Base-by-base conservation (phyloP, 1,140 invertebrate genomes). In the Listronotus oregonensis region DNA sequence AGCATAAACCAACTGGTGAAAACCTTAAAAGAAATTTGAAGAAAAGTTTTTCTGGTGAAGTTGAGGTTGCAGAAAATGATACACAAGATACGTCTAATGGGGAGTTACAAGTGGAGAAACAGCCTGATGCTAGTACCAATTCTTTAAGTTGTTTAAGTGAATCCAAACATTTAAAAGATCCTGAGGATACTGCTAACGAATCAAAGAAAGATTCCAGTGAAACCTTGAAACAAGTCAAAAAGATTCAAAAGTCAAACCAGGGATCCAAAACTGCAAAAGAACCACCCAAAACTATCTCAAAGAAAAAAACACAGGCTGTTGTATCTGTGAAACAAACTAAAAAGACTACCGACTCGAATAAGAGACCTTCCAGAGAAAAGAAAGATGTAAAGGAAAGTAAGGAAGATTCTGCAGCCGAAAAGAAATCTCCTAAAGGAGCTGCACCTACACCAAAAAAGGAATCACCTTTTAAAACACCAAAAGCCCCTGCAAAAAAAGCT, bases 391-490 rank as follows among this genome's bases (percentile, higher is more conserved):
- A 31, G 4, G 27, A 21, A 10, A 6, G 1, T 47, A 17, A 11
- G 9, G 44, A 9, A 17, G 9, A 14, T 10, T n/a, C 44, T 47
- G 44, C 3, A 1, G n/a, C 18, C 3, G 14, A 47, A 1, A 18
- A 3, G 3, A 14, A n/a, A 10, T 47, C 18, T 27, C 21, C 21
- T 3, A 27, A 27, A n/a, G n/a, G n/a, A n/a, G n/a, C n/a, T n/a
- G n/a, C n/a, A n/a, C n/a, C n/a, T n/a, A 27, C 21, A 27, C 1
- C 21, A 50, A n/a, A 50, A 8, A 50, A 50, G 27, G 18, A 50
- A 7, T 27, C 27, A 1, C 47, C 47, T 8, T 52, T 52, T 55
- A 55, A 55, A 55, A 40, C 32, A 55, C 52, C 52, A 15, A 55
- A 34, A 18, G 52, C 6, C 0, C 52, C 34, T 11, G n/a, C 52